A percentile compares a stretch with the other conserved stretches of the same genome.
Evolutionary conservation across 2,113 vertebrate genomes (phyloP).

Genomic region (Hippocampus barbouri): DNA sequence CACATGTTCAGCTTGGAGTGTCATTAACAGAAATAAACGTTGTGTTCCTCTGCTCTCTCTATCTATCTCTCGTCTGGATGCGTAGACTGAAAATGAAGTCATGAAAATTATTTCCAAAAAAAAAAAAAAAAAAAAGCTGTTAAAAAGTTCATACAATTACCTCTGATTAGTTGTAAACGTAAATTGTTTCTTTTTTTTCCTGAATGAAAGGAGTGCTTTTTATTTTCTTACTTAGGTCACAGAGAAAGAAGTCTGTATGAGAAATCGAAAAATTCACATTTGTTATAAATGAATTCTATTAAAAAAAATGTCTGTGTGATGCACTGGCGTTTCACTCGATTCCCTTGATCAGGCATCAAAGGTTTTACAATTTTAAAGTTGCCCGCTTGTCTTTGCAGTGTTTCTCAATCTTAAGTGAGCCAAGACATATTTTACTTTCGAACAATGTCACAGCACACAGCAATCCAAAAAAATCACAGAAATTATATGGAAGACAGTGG

Average conservation of each 20-base stretch:
- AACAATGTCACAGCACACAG: neutral
- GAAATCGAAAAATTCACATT: constrained; percentile 99
- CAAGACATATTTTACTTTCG: neutral
- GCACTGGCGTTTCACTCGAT: constrained; percentile 80
- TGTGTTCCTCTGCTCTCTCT: constrained; percentile 94
- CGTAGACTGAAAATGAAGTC: constrained; percentile 93
- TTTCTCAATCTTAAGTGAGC: neutral
- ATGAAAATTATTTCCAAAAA: constrained; percentile 81
- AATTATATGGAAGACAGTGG: too few species aligned
- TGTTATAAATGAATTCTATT: constrained; percentile 99
- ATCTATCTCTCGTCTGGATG: constrained; percentile 96
- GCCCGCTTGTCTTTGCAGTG: too few species aligned
- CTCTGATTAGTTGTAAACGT: constrained; percentile 99
- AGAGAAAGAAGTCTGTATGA: constrained; percentile 98
- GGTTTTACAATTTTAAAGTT: too few species aligned
- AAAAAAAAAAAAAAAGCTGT: constrained; percentile 87
- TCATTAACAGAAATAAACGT: constrained; percentile 93
- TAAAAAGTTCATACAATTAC: constrained; percentile 98
- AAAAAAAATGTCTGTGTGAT: constrained; percentile 99
- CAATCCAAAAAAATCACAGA: too few species aligned
- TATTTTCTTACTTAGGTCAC: constrained; percentile 99
- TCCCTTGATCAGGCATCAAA: constrained; percentile 47
- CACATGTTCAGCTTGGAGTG: constrained; percentile 94
- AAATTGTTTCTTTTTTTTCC: constrained; percentile 83
- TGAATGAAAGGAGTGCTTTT: constrained; percentile 99